phyloP scores from a whole-genome alignment of 2,797 vertebrate genomes.

The Naso thynnoides region DNA sequence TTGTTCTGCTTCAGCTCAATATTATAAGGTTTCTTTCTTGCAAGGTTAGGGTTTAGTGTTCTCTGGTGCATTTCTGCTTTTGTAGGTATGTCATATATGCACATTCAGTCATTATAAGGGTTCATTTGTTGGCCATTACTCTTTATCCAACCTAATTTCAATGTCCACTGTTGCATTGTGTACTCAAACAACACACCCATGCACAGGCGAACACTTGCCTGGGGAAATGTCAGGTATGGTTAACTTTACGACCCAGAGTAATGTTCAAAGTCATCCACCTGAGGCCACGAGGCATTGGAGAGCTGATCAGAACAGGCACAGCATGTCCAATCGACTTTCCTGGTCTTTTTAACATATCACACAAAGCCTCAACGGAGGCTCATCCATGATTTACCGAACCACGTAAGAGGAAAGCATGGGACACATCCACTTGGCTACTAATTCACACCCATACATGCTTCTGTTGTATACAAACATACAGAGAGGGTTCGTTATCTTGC shows the following conservation, averaged over 20 bases:
- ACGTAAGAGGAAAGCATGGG: constrained; percentile 1
- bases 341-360: constrained; percentile 47
- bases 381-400: constrained; percentile 30
- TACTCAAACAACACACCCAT: constrained; percentile 15
- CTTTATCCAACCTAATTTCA: constrained; percentile 41
- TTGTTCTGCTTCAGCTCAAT: neutral
- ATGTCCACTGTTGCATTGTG: constrained; percentile 19
- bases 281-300: constrained; percentile 54
- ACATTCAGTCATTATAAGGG: neutral
- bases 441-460: too few species aligned
- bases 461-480: neutral
- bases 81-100: neutral
- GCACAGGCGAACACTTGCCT: constrained; percentile 41
- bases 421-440: constrained; percentile 1
- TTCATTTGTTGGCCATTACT: constrained; percentile 27
- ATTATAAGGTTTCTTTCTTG: neutral
- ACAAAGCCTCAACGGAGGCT: constrained; percentile 38
- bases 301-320: constrained; percentile 70
- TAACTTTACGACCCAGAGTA: constrained; percentile 73
- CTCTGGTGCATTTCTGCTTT: neutral
- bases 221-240: constrained; percentile 76
- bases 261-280: constrained; percentile 69
- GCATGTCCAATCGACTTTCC: constrained; percentile 66
- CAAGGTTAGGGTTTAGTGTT: neutral
- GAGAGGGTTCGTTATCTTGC: neutral